Evolutionary conservation across 2,888 invertebrate genomes (phyloP), one percentile per base, ranked within the genome.

Genomic region (Acanthosepion esculentum): DNA sequence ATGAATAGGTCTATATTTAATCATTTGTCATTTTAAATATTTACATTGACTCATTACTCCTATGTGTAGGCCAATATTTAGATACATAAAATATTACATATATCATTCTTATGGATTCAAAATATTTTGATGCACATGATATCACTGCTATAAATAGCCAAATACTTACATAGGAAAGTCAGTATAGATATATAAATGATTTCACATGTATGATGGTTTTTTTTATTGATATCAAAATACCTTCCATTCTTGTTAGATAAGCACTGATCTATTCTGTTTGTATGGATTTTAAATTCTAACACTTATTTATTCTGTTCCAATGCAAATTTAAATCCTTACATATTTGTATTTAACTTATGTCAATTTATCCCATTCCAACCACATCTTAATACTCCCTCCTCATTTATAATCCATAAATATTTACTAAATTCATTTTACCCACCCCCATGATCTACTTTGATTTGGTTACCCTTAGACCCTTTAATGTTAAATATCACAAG

Each of bases 21-120:
- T 78, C 78, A n/a, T 59, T 59, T 78, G n/a, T 78, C 78, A 78
- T 78, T 78, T 78, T 78, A 78, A 78, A 78, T 78, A 78, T n/a
- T 33, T 78, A 78, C 78, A n/a, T 78, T 33, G 33, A n/a, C 78
- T 78, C 78, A 78, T 78, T 33, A 33, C 78, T 33, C n/a, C 33
- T 78, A 78, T 78, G 78, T 78, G 33, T 78, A n/a, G 78, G 33
- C 20, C 15, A 78, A 78, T 78, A 78, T 78, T 33, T 78, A n/a
- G 41, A 41, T 33, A 78, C 78, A 78, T 18, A 78, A 78, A 78
- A 78, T 78, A 78, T 78, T 15, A 78, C 23, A 59, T 59, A 59
- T 59, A 59, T n/a, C 78, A 78, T 5, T 78, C 78, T 59, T 59
- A 59, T 59, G 59, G 23, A 59, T 59, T 59, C 6, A 59, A 59